Evolutionary conservation across 92 coral and sea anemone genomes (phyloP).

Genomic region (Porites lobata): DNA sequence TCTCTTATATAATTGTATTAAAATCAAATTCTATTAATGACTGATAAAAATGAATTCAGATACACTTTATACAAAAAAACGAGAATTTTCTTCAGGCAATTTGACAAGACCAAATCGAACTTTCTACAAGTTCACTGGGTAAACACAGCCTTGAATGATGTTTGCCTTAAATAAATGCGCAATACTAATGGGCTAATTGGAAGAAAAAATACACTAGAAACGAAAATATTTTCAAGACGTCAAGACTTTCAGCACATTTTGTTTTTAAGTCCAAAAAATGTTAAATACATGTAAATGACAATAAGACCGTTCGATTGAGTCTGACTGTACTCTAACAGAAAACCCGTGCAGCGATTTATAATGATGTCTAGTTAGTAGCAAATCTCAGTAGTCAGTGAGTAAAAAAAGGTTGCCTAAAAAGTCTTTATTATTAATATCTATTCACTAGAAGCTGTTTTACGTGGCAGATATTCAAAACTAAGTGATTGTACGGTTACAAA

Average conservation of each 20-base stretch:
- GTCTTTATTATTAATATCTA: not conserved
- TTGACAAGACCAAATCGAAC: not conserved
- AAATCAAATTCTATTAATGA: not conserved
- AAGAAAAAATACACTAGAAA: not conserved
- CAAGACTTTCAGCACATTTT: not conserved
- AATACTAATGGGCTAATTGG: too few relatives aligned
- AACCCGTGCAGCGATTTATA: not conserved
- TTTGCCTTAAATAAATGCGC: too few relatives aligned
- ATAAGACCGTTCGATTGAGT: too few relatives aligned
- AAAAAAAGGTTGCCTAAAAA: not conserved
- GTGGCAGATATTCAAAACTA: not conserved
- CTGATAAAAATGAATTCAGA: not conserved
- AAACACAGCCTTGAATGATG: too few relatives aligned
- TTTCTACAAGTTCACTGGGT: too few relatives aligned
- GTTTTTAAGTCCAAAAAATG: not conserved
- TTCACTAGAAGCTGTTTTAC: not conserved
- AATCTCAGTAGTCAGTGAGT: not conserved
- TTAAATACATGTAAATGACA: not conserved
- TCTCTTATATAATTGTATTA: too few relatives aligned
- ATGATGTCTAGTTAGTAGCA: too few relatives aligned
- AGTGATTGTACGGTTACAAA: not conserved
- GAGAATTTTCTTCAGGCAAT: too few relatives aligned
- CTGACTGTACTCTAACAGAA: not conserved
- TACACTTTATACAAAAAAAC: not conserved
- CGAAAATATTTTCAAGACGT: too few relatives aligned